Evolutionary conservation across 1,140 invertebrate species (phyloP), one percentile per base, ranked within the genome.

Genomic region (Drosophila azteca): DNA sequence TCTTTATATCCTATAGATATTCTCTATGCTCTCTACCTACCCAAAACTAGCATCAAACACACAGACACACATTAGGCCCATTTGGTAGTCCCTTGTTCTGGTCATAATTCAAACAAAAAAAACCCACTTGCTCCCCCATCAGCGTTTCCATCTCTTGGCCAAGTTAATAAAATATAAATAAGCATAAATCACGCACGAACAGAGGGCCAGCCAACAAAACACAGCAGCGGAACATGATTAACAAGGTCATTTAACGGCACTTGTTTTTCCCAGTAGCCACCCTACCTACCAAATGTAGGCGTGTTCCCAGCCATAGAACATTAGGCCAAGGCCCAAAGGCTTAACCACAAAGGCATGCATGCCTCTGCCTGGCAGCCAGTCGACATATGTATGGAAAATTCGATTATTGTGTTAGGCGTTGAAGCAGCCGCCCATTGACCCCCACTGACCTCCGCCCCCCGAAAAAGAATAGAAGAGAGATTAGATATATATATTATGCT

Each of bases 161-260:
- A 45, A 79, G 83, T 88, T 76, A 82, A 87, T 87, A 88, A 87
- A 88, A 87, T 87, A 87, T 87, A 87, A 87, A 87, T 87, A 88
- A 87, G 79, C 82, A 88, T 87, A 87, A 87, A 87, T 87, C 82
- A 87, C 66, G 82, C 83, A 87, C 74, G 87, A 74, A 68, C 35
- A 39, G 35, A 65, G 78, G 78, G 17, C 17, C 17, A 20, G 1
- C 83, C 82, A 76, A 75, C 82, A 84, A 84, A 20, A 20, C 31
- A 35, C 31, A 35, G 31, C 0, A 35, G 13, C 35, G 67, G 72
- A 83, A 78, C 79, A 88, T 87, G 82, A 87, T 87, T 87, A 87
- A 87, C 82, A 87, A 83, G 82, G 79, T 83, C 82, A 79, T 87
- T 87, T 87, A 79, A 78, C 60, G 52, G 83, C 82, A 87, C 79